A percentile compares a stretch with the other conserved stretches of the same genome.
These are phyloP conservation scores for Chrysomela aeneicollis DNA, from an alignment of 2,888 invertebrate genomes.

Conservation along the genomic window DNA sequence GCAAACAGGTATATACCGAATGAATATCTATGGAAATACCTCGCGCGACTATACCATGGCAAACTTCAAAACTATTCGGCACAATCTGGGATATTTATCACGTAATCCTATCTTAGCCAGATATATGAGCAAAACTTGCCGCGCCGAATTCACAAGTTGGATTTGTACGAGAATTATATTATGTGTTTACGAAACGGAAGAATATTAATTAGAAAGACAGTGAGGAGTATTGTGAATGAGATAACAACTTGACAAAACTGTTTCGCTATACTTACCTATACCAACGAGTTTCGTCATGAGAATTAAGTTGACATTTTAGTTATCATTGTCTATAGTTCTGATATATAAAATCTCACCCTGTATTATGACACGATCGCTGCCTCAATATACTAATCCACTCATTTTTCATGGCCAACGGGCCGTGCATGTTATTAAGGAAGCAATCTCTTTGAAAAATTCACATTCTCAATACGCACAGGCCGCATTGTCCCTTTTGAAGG, in stretches of 20 bases:
- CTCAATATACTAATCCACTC: no score
- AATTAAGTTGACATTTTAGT: no score
- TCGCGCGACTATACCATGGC: no score
- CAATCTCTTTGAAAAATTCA: constrained; percentile 4
- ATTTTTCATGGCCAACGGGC: neutral
- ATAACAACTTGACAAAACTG: no score
- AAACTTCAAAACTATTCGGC: neutral
- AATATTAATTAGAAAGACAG: neutral
- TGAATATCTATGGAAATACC: no score
- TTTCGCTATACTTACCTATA: no score
- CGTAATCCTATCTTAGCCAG: neutral
- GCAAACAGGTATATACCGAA: neutral
- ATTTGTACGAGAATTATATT: neutral
- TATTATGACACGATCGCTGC: neutral
- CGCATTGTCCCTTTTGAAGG: constrained; percentile 7
- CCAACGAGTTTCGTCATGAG: no score
- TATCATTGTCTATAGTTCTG: no score
- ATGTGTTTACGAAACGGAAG: neutral
- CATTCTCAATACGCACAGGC: constrained; percentile 1
- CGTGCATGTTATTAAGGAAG: neutral
- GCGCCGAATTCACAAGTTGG: neutral
- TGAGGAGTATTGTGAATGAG: no score
- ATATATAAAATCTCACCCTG: neutral
- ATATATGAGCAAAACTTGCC: neutral
- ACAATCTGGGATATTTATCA: neutral